Evolutionary conservation across 2,888 invertebrate species (phyloP), one percentile per base, ranked within the genome.

Genomic region (Cataglyphis cursor): DNA sequence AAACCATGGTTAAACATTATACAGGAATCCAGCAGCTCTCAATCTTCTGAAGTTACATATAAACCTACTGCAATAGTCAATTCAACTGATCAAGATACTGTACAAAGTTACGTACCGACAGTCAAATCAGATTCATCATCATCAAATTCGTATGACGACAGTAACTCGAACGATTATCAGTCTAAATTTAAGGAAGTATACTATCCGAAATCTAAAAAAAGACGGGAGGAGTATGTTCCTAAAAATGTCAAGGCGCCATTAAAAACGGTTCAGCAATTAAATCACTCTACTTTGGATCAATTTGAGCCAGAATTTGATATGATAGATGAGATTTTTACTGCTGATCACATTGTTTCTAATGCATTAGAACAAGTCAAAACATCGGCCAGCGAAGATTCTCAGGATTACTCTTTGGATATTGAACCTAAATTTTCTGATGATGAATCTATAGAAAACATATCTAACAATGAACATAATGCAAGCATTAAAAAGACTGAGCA

Each of bases 281-380:
- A 91, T 0, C 90, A 95, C 31, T 93, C 94, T 51, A 90, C 94
- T 68, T 91, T 95, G 74, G 95, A 95, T 85, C 94, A 94, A 74
- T 92, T 95, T 65, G 91, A 94, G 5, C 91, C 90, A 12, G 95
- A 95, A 72, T 95, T 95, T 88, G 94, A 95, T 83, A 91, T 95
- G 81, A 94, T 95, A 66, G 95, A 95, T 88, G 95, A 95, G 81
- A 94, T 95, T 73, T 89, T 95, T 5, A 91, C 89, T 57, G 85
- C 92, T 44, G 74, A 87, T 24, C 85, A 87, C 24, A 59, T 80
- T 10, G 73, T 64, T 65, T 51, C 87, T n/a, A 83, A 74, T 41
- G 18, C 38, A 10, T 41, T 59, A 6, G 59, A 10, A 44, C 78
- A 70, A 15, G 41, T 28, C 2, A 76, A 80, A 70, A 21, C 24